phyloP scores from a whole-genome alignment of 2,888 invertebrate species.

The Leptarthrus brevirostris region DNA sequence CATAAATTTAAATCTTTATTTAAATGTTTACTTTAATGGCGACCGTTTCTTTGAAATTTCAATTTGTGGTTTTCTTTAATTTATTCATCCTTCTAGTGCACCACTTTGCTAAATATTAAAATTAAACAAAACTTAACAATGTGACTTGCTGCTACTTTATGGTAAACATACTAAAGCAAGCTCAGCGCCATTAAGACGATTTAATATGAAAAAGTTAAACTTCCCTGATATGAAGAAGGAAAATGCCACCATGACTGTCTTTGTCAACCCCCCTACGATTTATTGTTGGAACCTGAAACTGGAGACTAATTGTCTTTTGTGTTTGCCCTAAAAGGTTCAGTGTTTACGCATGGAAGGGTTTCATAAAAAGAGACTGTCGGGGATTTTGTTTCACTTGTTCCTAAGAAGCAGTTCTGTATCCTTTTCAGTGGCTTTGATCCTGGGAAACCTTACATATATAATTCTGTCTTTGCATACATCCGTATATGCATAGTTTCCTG shows the following conservation, averaged over 20 bases:
- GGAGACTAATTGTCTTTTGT: slow-evolving; percentile 46
- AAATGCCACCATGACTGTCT: neutral
- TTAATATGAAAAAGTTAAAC: neutral
- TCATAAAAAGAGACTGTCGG: slow-evolving; percentile 29
- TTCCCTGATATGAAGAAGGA: neutral
- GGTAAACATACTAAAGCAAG: neutral
- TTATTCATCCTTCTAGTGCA: too few species aligned
- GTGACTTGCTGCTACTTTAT: too few species aligned
- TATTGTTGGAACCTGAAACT: slow-evolving; percentile 37
- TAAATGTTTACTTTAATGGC: too few species aligned
- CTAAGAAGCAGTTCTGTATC: slow-evolving; percentile 7
- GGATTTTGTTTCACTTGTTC: slow-evolving; percentile 27
- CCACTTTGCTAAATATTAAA: too few species aligned
- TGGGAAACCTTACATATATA: neutral
- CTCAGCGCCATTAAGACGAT: neutral
- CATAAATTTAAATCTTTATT: too few species aligned
- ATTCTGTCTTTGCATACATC: neutral
- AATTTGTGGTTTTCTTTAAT: too few species aligned
- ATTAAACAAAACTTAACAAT: too few species aligned
- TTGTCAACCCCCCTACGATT: neutral
- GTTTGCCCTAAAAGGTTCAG: slow-evolving; percentile 21
- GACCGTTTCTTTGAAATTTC: too few species aligned
- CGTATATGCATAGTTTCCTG: slow-evolving; percentile 1
- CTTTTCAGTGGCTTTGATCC: neutral
- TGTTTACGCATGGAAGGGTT: slow-evolving; percentile 22